Conservation (phyloP, 2,888 invertebrate species). For the Netelia melanura region DNA sequence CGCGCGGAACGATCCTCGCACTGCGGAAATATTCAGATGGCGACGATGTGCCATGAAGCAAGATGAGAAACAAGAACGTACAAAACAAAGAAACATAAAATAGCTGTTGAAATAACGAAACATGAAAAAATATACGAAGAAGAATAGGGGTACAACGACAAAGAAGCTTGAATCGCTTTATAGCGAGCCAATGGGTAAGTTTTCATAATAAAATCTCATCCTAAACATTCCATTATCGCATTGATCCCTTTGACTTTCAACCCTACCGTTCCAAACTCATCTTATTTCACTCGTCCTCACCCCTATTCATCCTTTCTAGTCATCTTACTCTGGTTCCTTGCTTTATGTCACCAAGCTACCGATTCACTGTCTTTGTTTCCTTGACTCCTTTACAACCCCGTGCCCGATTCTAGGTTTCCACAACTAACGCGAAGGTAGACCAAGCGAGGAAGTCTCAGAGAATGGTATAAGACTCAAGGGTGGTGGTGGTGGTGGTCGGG, state of each 20-base stretch:
- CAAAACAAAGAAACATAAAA: conserved; percentile 6
- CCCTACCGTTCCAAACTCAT: no score
- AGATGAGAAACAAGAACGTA: conserved; percentile 35
- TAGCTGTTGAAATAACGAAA: neutral
- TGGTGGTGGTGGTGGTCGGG: neutral
- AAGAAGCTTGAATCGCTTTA: no score
- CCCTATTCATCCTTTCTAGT: neutral
- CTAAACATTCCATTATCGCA: no score
- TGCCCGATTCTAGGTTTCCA: conserved; percentile 24
- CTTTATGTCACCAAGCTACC: neutral
- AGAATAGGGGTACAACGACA: no score
- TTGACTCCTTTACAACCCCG: conserved; percentile 5
- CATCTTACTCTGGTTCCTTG: neutral
- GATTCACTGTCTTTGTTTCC: conserved; percentile 32
- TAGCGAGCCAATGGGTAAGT: no score
- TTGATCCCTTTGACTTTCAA: no score
- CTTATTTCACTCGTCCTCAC: neutral
- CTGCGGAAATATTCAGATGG: conserved; percentile 50
- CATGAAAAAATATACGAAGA: neutral
- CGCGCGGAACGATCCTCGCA: conserved; percentile 24
- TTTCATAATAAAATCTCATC: no score
- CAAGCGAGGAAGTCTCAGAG: conserved; percentile 50
- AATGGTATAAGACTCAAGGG: conserved; percentile 43
- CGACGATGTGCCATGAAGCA: conserved; percentile 27
- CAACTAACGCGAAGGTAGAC: conserved; percentile 35